Base-by-base conservation (phyloP, 2,888 invertebrate genomes). In the Drosophila tripunctata region DNA sequence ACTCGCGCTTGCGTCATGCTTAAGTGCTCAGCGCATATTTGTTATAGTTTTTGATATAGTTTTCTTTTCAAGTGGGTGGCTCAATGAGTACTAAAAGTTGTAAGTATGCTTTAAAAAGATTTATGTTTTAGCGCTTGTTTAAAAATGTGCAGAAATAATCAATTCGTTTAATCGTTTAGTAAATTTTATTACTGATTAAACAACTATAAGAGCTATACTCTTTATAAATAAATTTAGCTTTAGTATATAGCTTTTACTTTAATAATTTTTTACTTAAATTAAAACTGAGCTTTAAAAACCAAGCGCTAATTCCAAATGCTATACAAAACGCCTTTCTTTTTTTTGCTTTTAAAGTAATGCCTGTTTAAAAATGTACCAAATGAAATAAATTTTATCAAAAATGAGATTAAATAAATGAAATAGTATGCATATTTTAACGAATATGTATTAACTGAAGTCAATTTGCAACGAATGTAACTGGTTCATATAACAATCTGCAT, bases 1-100 rank as follows among this genome's bases (percentile, higher is more conserved):
- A 61, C 71, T 51, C 33, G 66, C 24, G 73, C 81, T 86, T 86
- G 80, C 87, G 88, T 87, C 88, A 87, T 86, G 88, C 80, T 51
- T 76, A 84, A 84, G 78, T 81, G 87, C 78, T 72, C 80, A 62
- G 67, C 67, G 72, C 73, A 75, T 85, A 81, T 84, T 84, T 81
- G 51, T 75, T 56, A 80, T n/a, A n/a, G n/a, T n/a, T 73, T 66
- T 75, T 54, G 51, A 54, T 57, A 61, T 27, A 69, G 38, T 50
- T 74, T 45, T 52, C 35, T 12, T n/a, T 22, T 57, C 8, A 50
- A 60, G 24, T 31, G 41, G 44, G 24, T 24, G 5, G 56, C n/a
- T 48, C 17, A 12, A 44, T 12, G 38, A 57, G 44, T 63, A 24
- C 15, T 14, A 47, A 3, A 47, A 33, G 10, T 1, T 0, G 15